Evolutionary conservation across 37 sponge, comb jelly and placozoan species (phyloP), one percentile per base, ranked within the genome.

Genomic region (Ephydatia muelleri): DNA sequence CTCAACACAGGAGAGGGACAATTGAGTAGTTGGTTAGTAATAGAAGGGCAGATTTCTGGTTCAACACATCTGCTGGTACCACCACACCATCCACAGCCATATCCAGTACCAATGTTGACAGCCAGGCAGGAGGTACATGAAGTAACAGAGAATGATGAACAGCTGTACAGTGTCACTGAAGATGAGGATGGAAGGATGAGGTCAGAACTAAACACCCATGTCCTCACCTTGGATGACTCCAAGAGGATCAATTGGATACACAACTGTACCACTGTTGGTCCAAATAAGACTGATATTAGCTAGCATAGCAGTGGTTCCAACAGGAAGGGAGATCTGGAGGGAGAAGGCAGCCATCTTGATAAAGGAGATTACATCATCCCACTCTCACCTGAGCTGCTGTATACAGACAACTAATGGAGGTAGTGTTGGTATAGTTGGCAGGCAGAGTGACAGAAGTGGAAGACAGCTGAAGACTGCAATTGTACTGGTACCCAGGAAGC

Each of bases 21-120:
- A 12, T 68, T 47, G 26, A 73, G 0, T 38, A 70, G 28, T 47
- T 16, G 16, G 39, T 36, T 38, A 47, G 32, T 1, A 38, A 75
- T 35, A 11, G 57, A 57, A 57, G 57, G 16, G 57, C 57, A 57
- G 57, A 21, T 57, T 57, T 57, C 57, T 57, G 57, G 57, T 57
- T 40, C 76, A 43, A 68, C 33, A 37, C 28, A 72, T 38, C 78
- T 29, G 19, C 30, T 32, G 32, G 38, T 2, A 64, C 78, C 39
- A 77, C 33, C 29, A 84, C 92, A 91, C 88, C 88, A 91, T 37
- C 92, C 89, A 83, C 92, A 91, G 57, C 37, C 27, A 47, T 84
- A 85, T 2, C 75, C 92, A 49, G 76, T 67, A 19, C 65, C 80
- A 22, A 75, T 30, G n/a, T 67, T 83, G 27, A 32, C 34, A 21